Evolutionary conservation across 2,113 vertebrate species (phyloP), one percentile per base, ranked within the genome.

Genomic region (Sceloporus undulatus): DNA sequence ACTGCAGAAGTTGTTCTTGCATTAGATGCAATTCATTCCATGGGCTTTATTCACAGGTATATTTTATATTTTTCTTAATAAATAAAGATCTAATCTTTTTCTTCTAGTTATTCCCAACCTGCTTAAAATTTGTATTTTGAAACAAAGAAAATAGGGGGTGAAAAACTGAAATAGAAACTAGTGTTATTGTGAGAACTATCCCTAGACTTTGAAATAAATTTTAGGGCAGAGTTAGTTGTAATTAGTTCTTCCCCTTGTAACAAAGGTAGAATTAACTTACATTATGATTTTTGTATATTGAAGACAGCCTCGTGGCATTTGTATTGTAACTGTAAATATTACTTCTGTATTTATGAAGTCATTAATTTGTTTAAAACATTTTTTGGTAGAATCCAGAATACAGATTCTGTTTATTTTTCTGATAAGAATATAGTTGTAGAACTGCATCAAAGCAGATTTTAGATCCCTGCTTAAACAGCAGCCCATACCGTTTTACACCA

Each of bases 41-140:
- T 99, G 99, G 98, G 98, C 91, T 99, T 99, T 95, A 99, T 99
- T 96, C 99, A 99, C 97, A 98, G 99, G 99, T 99, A 74, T 81
- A 48, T 13, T 74, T 56, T 74, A 25, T 16, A 14, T 62, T 62
- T 18, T 62, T 19, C 59, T 62, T 62, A 62, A 2, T 62, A 62
- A 62, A 62, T 62, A 62, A 62, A 62, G 59, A 62, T 62, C 13
- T 62, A 62, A 62, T 62, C 59, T 18, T 62, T 62, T 62, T 18
- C 59, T 62, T 14, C 14, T 16, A 14, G 59, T 62, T 62, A 62
- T 62, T 62, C 59, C 16, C 59, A 62, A 62, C 13, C 59, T 62
- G 59, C 59, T 62, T 62, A 62, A 62, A 4, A 62, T 62, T 62
- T 62, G 14, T 62, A 4, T 62, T 14, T 62, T 14, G 13, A 62